Evolutionary conservation across 2,113 vertebrate species (phyloP).

Genomic region (Nothocercus nigrocapillus): DNA sequence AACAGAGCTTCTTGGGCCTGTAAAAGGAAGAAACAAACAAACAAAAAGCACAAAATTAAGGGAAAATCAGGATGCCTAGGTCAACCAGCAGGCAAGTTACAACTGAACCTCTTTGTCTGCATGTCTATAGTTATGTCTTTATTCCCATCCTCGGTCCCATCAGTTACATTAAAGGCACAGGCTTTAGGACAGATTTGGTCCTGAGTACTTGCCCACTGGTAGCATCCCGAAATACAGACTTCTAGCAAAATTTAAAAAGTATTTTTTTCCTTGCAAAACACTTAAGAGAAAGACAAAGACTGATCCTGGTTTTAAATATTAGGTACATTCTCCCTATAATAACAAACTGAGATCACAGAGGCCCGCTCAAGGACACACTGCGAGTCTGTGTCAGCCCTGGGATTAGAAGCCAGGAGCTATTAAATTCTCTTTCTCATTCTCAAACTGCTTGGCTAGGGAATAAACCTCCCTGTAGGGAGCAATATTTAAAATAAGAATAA

Average conservation of each 20-base stretch:
- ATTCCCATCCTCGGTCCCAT: background rate
- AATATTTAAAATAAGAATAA: background rate
- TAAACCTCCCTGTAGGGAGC: background rate
- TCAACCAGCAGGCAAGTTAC: background rate
- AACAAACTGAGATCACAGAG: background rate
- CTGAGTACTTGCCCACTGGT: background rate
- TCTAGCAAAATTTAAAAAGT: background rate
- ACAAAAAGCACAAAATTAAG: background rate
- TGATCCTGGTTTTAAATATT: background rate
- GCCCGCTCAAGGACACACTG: background rate
- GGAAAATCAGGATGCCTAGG: background rate
- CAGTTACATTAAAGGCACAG: background rate
- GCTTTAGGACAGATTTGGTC: background rate
- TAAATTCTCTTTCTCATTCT: background rate
- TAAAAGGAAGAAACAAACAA: background rate
- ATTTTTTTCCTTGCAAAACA: background rate
- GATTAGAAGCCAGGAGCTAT: slow-evolving; percentile 7
- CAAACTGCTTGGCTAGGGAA: background rate
- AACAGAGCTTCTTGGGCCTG: background rate
- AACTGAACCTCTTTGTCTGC: accelerated
- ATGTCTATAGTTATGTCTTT: background rate
- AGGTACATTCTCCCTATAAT: background rate
- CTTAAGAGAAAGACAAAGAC: background rate
- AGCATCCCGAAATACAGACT: background rate
- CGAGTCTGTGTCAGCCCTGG: background rate